Conservation (phyloP, 2,888 invertebrate species). For the Drosophila picticornis region DNA sequence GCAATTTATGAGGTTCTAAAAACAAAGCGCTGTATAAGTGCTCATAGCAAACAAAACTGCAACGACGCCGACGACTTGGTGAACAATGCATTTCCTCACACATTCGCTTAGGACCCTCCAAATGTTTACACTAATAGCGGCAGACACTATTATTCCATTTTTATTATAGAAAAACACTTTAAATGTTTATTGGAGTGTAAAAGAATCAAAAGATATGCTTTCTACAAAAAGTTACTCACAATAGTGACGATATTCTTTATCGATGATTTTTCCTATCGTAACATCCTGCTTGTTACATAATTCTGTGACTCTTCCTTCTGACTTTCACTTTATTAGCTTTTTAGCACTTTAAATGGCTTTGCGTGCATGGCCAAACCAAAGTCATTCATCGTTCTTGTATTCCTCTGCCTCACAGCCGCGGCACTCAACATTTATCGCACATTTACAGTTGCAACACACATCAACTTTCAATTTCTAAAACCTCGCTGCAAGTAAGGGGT, state of each 20-base stretch:
- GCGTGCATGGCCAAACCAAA: neutral
- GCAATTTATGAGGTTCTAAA: conserved; percentile 72
- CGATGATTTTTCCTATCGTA: neutral
- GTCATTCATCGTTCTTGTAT: conserved; percentile 22
- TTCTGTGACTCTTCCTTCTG: too few species aligned
- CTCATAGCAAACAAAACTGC: conserved; percentile 22
- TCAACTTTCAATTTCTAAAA: conserved; percentile 60
- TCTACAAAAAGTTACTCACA: neutral
- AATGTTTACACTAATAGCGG: conserved; percentile 11
- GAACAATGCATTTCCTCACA: conserved; percentile 36
- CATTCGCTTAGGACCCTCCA: neutral
- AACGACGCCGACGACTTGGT: conserved; percentile 22
- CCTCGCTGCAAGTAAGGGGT: neutral
- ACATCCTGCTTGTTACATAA: neutral
- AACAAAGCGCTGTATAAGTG: conserved; percentile 65
- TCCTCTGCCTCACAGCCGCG: neutral
- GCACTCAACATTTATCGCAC: conserved; percentile 61
- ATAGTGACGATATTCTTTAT: neutral
- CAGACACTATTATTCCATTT: conserved; percentile 3
- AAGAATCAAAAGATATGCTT: neutral
- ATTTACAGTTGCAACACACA: conserved; percentile 51
- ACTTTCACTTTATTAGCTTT: conserved; percentile 3
- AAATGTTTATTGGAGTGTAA: neutral
- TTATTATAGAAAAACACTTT: neutral
- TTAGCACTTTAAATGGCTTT: conserved; percentile 14